Percentiles rank a stretch among this genome's conserved stretches.
phyloP scores from a whole-genome alignment of 2,797 vertebrate species.

The Amazonetta brasiliensis region DNA sequence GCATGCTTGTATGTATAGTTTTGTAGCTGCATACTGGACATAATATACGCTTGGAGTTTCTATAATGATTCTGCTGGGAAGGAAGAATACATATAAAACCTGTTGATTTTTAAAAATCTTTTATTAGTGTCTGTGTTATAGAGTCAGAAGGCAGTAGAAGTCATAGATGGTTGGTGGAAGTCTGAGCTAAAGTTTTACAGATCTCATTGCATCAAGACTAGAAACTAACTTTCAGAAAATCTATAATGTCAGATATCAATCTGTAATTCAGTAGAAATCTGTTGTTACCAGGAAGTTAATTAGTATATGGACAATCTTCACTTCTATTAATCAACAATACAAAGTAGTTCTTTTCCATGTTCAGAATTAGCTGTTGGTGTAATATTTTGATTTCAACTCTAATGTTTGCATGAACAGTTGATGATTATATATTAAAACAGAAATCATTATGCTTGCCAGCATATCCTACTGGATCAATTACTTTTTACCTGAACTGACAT shows the following conservation, averaged over 20 bases:
- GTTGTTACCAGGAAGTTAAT: background rate
- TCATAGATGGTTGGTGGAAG: background rate
- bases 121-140: background rate
- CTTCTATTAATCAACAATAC: background rate
- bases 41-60: background rate
- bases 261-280: background rate
- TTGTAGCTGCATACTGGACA: background rate
- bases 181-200: background rate
- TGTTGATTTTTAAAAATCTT: background rate
- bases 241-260: background rate
- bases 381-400: background rate
- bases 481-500: background rate
- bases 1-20: background rate
- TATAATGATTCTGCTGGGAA: background rate
- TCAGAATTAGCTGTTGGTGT: background rate
- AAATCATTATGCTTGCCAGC: background rate
- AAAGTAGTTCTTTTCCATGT: background rate
- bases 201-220: background rate
- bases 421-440: background rate
- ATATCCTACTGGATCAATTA: background rate
- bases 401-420: background rate
- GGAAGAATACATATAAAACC: background rate
- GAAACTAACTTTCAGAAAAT: background rate
- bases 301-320: background rate
- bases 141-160: background rate